Evolutionary conservation across 2,888 invertebrate genomes (phyloP).

Genomic region (Octodonta nipae): DNA sequence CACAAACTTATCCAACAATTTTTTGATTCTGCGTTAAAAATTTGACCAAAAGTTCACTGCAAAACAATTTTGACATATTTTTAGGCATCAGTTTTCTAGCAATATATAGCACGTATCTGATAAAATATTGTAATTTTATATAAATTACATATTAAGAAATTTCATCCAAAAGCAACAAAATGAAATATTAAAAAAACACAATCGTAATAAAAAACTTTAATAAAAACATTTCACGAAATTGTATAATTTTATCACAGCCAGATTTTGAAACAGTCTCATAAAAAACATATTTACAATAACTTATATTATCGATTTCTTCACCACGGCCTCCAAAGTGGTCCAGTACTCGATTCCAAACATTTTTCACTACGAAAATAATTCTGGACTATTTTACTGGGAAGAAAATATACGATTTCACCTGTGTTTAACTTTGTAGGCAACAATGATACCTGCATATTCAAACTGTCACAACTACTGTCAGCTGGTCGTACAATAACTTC

Average conservation of each 20-base stretch:
- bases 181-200: neutral
- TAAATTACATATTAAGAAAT: neutral
- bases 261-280: constrained; percentile 2
- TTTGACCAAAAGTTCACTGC: too few relatives aligned
- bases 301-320: constrained; percentile 12
- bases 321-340: constrained; percentile 33
- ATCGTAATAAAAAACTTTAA: neutral
- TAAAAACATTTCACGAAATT: neutral
- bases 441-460: constrained; percentile 24
- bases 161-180: neutral
- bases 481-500: constrained; percentile 16
- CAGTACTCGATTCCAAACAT: too few relatives aligned
- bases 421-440: constrained; percentile 32
- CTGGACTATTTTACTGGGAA: constrained; percentile 25
- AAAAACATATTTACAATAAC: constrained; percentile 1
- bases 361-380: too few relatives aligned
- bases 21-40: too few relatives aligned
- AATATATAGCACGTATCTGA: constrained; percentile 18
- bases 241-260: neutral
- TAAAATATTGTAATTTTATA: neutral
- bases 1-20: too few relatives aligned
- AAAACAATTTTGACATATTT: too few relatives aligned
- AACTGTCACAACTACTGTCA: constrained; percentile 22
- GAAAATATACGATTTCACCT: constrained; percentile 34
- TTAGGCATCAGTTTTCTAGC: too few relatives aligned